These are phyloP conservation scores for Papilio demoleus DNA, from an alignment of 2,888 invertebrate species.

Conservation along the genomic window DNA sequence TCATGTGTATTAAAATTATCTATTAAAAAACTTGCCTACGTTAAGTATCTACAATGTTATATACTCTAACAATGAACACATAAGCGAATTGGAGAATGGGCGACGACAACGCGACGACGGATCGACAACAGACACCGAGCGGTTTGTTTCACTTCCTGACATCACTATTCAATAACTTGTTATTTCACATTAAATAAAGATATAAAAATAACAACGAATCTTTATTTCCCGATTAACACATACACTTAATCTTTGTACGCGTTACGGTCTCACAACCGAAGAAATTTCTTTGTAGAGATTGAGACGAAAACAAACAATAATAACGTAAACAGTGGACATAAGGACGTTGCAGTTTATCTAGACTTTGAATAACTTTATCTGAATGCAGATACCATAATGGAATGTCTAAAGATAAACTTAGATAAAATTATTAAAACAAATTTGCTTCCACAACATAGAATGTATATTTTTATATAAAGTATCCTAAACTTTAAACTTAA, in stretches of 20 bases:
- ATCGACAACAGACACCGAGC: neutral
- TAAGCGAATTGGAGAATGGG: neutral
- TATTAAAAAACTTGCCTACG: too few species aligned
- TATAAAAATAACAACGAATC: neutral
- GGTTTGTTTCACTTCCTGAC: slow-evolving; percentile 20
- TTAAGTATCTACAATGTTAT: too few species aligned
- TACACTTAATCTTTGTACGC: too few species aligned
- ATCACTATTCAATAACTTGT: slow-evolving; percentile 17
- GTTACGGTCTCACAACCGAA: too few species aligned
- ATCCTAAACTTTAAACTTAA: too few species aligned
- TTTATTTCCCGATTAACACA: neutral
- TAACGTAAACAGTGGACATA: neutral
- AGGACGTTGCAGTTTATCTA: neutral
- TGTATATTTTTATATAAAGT: neutral
- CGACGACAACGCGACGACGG: too few species aligned
- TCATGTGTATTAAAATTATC: too few species aligned
- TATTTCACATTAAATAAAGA: neutral
- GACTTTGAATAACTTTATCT: neutral
- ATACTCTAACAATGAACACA: too few species aligned
- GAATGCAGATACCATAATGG: neutral
- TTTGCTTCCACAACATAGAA: neutral
- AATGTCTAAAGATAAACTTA: neutral
- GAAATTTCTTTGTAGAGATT: neutral
- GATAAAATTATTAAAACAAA: neutral
- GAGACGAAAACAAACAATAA: neutral